Percentiles rank a stretch among this genome's conserved stretches.
Conservation (phyloP, 2,113 vertebrate species). For the Crotalus tigris region DNA sequence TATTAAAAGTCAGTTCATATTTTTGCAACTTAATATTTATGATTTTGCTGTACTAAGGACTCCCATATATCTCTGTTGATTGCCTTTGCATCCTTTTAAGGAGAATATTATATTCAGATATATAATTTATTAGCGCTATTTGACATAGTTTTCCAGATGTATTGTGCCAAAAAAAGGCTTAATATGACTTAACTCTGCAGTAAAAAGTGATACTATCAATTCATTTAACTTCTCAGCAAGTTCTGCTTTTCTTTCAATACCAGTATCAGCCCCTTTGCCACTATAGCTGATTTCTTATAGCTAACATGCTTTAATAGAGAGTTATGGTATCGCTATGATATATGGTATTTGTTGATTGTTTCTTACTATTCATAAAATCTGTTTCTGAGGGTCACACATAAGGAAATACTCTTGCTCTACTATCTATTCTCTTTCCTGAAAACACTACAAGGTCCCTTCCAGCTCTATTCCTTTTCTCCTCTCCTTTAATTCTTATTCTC, state of each 20-base stretch:
- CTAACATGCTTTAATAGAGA: not conserved
- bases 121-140: not conserved
- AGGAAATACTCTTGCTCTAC: not conserved
- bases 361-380: not conserved
- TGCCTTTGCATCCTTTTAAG: not conserved
- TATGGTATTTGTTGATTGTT: not conserved
- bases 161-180: not conserved
- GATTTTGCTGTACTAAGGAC: not conserved
- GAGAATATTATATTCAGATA: not conserved
- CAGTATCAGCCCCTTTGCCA: not conserved
- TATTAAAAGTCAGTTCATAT: not conserved
- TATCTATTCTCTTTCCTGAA: not conserved
- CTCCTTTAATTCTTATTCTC: not conserved
- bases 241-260: not conserved
- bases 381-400: not conserved
- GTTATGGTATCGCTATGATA: not conserved
- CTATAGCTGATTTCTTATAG: not conserved
- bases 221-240: not conserved
- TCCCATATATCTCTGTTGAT: not conserved
- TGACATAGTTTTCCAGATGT: conserved; percentile 8
- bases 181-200: not conserved
- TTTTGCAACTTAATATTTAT: not conserved
- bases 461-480: not conserved
- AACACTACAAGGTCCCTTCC: not conserved
- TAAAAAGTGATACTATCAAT: not conserved